Evolutionary conservation across 2,113 vertebrate species (phyloP), one percentile per base, ranked within the genome.

Genomic region (Falcunculus frontatus): DNA sequence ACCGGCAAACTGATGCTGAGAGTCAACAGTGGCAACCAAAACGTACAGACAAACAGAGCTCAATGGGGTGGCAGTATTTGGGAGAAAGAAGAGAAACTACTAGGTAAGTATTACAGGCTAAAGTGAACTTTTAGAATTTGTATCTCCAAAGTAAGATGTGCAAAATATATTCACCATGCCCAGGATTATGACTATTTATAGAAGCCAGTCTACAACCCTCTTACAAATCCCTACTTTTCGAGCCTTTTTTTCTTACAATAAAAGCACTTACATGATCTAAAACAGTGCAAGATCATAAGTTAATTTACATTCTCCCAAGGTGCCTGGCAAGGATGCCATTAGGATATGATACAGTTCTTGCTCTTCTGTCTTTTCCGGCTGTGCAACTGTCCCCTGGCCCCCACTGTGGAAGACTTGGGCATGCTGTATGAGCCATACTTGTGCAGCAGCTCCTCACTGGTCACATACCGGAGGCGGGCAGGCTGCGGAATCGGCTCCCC

Each of bases 271-370:
- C 72, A 93, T 70, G 91, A 92, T 75, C 84, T 73, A 94, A 85
- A 97, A 89, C 98, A 98, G 98, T 98, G 98, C 98, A 99, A 98
- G 98, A 98, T 98, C 97, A 96, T 98, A 97, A 98, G 96, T 96
- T 97, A 95, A 96, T 96, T 85, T 98, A 98, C 98, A 99, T 98
- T 98, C 98, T 98, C 85, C 82, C 94, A 93, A 87, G 91, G 96
- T 96, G 84, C 95, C 89, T 65, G 74, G 78, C 89, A 42, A 86
- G 8, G 87, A 19, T 76, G 81, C 62, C 95, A 96, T 98, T 99
- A 99, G 23, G 99, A 99, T 93, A 99, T 99, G 59, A 99, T 99
- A 93, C 99, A 99, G 98, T 99, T 99, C 98, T 99, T 99, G 98
- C 99, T 99, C 98, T 99, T 99, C 86, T 99, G 98, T 93, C 99